phyloP scores from a whole-genome alignment of 2,113 vertebrate species.

The Probosciger aterrimus region DNA sequence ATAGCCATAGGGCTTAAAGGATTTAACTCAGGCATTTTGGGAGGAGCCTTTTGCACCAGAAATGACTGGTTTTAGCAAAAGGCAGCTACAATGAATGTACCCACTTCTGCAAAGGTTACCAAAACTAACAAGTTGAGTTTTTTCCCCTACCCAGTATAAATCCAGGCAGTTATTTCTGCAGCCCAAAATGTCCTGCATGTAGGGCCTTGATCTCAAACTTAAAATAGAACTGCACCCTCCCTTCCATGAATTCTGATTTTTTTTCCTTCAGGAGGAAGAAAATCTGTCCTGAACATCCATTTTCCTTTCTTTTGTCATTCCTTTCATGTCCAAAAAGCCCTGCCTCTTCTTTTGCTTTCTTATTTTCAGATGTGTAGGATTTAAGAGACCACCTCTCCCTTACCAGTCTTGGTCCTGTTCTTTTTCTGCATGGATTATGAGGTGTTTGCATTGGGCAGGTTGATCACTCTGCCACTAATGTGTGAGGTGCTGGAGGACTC shows the following conservation, averaged over 20 bases:
- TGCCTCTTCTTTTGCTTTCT: neutral
- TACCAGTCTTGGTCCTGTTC: neutral
- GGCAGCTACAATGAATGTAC: neutral
- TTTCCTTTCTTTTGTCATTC: neutral
- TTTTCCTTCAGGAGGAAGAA: neutral
- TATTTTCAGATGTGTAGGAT: neutral
- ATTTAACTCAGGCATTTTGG: neutral
- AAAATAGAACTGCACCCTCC: neutral
- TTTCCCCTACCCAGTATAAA: neutral
- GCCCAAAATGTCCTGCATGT: no score
- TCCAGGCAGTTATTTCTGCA: neutral
- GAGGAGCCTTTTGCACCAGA: neutral
- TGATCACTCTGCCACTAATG: neutral
- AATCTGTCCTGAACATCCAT: neutral
- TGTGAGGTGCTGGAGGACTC: neutral
- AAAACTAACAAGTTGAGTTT: neutral
- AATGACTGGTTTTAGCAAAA: neutral
- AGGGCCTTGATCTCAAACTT: neutral
- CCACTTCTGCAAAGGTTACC: neutral
- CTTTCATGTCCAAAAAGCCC: neutral
- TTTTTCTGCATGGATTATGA: neutral
- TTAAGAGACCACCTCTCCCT: neutral
- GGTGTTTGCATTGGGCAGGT: neutral
- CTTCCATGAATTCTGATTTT: neutral
- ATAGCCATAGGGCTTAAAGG: neutral